These are phyloP conservation scores for Bombyx mori DNA, from an alignment of 1,140 invertebrate species.

Conservation along the genomic window ASM3026992v2 NC_085107.1:6019001-6019500, in stretches of 20 bases:
- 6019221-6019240: conserved; percentile 74
- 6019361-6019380: background rate
- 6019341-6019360: conserved; percentile 29
- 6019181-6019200: conserved; percentile 83
- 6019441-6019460: too few species aligned
- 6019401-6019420: background rate
- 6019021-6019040: too few species aligned
- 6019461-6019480: too few species aligned
- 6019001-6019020: too few species aligned
- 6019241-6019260: conserved; percentile 82
- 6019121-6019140: conserved; percentile 91
- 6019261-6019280: conserved; percentile 80
- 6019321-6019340: conserved; percentile 46
- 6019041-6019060: too few species aligned
- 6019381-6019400: background rate
- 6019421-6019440: conserved; percentile 3
- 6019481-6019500: too few species aligned
- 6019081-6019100: conserved; percentile 1
- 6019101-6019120: conserved; percentile 81
- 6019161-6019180: conserved; percentile 75
- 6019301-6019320: conserved; percentile 80
- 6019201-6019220: conserved; percentile 60
- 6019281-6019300: conserved; percentile 87
- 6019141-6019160: conserved; percentile 80
- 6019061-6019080: too few species aligned